Base-by-base conservation (phyloP, 92 coral and sea anemone species). In the Phenganax subtilis region DNA sequence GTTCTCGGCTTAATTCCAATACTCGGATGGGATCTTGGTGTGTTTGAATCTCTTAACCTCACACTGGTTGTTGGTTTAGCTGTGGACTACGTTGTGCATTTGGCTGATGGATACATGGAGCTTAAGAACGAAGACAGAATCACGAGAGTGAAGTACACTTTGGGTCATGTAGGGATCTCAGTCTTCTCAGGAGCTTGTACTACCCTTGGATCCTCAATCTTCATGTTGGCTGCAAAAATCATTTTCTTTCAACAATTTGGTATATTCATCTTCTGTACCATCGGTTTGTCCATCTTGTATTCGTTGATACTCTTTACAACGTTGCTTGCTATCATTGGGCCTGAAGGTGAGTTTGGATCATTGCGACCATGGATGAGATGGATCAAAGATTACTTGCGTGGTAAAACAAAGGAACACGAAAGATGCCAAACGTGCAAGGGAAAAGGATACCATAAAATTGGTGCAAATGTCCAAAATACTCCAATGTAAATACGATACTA, bases 151-250 rank as follows among this genome's bases (percentile, higher is more conserved):
- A 85, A 91, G 17, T 92, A 94, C 62, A 91, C 93, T 25, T 79
- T 94, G 54, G 90, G 94, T 54, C 87, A 85, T 87, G 98, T 92
- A 12, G 98, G 98, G 0, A 89, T 94, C 37, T 94, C 98, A 6
- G 97, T 94, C 28, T 83, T 88, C 54, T 94, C 98, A 9, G 98
- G 98, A 11, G 98, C 98, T 8, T 83, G 94, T 58, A 94, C 98
- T 51, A 88, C 98, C 6, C 66, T 94, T 14, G 98, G 98, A 3
- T 93, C 98, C 7, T 94, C 98, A 0, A 92, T 94, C 14, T 94
- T 94, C 85, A 94, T 94, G 98, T 84, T 94, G 51, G 98, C 98
- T 0, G 98, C 98, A 16, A 94, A 94, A 80, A 94, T 94, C 31
- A 89, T 94, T 5, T 94, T 94, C 85, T 94, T 94, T 77, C 89